Base-by-base conservation (phyloP, 1,140 invertebrate genomes). In the Coelopa frigida region DNA sequence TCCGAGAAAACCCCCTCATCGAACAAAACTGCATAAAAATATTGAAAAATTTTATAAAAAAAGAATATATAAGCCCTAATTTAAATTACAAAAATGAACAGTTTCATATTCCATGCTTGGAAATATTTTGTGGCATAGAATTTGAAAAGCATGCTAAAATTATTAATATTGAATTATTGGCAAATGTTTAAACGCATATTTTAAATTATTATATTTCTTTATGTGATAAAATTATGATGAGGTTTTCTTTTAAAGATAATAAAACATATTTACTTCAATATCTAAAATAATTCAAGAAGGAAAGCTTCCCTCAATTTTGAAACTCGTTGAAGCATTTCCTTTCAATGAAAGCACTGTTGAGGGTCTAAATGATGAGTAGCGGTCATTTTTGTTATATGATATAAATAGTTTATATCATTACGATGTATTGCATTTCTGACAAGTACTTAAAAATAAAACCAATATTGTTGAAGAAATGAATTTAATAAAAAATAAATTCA, bases 111-210 rank as follows among this genome's bases (percentile, higher is more conserved):
- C 4, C n/a, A 5, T 4, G 12, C 22, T 11, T 15, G 3, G 4
- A 5, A 38, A 38, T 38, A 18, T 38, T 5, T 38, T 38, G 36
- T 38, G 36, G 36, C 4, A 38, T 38, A 5, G 36, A 38, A 38
- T 38, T 38, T 38, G 36, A 38, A 21, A 38, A 38, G 22, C 12
- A 18, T 14, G 36, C 17, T 18, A 38, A 18, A 21, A 21, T 18
- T 5, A 21, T 38, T 14, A 12, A 15, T 12, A 21, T 7, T n/a
- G 35, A 36, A 36, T n/a, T 10, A n/a, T 10, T 36, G 7, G 7
- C 18, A n/a, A 6, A 8, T 10, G 18, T 36, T 10, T n/a, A 38
- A 38, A 15, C 17, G 22, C 17, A 14, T 21, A 38, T 38, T 38
- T 38, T 38, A 5, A 21, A 14, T 12, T 38, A 38, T 12, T 38